A percentile compares a stretch with the other conserved stretches of the same genome.
These are phyloP conservation scores for Scaptomyza tumidula DNA, from an alignment of 2,888 invertebrate genomes.

Conservation along the genomic window DNA sequence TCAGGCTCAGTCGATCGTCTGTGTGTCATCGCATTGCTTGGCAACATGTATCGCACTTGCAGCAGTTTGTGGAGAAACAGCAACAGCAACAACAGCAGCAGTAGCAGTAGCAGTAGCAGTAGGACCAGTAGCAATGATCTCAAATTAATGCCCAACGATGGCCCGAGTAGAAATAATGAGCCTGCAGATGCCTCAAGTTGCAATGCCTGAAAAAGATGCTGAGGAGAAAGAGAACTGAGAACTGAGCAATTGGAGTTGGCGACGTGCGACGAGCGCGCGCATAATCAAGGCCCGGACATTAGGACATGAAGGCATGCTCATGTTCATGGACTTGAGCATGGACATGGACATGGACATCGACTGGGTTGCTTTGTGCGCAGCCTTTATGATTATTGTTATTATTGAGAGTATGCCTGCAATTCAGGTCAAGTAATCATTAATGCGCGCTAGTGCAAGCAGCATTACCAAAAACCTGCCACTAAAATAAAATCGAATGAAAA, in stretches of 20 bases:
- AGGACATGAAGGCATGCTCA: conserved; percentile 48
- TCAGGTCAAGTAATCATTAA: conserved; percentile 79
- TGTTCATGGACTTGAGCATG: conserved; percentile 37
- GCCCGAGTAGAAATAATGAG: conserved; percentile 74
- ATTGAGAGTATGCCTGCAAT: conserved; percentile 75
- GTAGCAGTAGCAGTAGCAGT: conserved; percentile 26
- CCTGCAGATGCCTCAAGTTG: conserved; percentile 34
- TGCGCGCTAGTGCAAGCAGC: conserved; percentile 53
- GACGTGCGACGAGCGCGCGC: conserved; percentile 71
- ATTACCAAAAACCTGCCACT: conserved; percentile 72
- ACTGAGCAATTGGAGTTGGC: conserved; percentile 48
- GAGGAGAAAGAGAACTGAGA: neutral
- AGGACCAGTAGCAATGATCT: conserved; percentile 74
- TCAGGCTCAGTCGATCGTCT: conserved; percentile 21
- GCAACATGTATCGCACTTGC: conserved; percentile 23
- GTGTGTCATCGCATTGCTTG: conserved; percentile 5
- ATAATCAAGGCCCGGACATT: conserved; percentile 70
- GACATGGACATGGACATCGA: conserved; percentile 47
- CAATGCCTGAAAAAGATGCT: neutral
- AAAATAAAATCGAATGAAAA: conserved; percentile 78
- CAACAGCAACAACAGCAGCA: conserved; percentile 13
- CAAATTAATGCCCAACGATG: conserved; percentile 72
- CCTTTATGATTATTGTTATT: conserved; percentile 81
- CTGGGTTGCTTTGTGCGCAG: conserved; percentile 50
- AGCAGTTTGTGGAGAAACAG: conserved; percentile 18